Percentiles rank a stretch among this genome's conserved stretches.
These are phyloP conservation scores for Apotomis betuletana DNA, from an alignment of 2,888 invertebrate species.

Conservation along the genomic window DNA sequence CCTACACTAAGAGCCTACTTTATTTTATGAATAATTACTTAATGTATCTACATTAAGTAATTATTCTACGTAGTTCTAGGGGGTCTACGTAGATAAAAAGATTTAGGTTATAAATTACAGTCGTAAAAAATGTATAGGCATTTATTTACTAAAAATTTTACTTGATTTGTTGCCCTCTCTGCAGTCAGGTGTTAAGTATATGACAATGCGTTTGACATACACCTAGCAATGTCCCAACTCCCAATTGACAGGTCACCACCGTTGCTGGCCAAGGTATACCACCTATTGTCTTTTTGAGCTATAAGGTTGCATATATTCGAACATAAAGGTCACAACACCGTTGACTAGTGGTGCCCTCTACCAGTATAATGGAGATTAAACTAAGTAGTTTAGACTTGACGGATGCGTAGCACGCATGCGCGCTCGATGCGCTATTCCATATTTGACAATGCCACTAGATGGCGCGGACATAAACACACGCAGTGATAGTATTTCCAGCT, in stretches of 20 bases:
- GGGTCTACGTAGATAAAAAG: too few species aligned
- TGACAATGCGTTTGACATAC: too few species aligned
- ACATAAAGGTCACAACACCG: background rate
- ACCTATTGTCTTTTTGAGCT: background rate
- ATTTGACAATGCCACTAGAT: conserved; percentile 29
- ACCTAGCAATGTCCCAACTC: background rate
- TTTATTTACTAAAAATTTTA: too few species aligned
- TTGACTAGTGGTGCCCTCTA: conserved; percentile 36
- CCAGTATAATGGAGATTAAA: conserved; percentile 6
- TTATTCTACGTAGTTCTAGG: too few species aligned
- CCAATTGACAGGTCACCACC: background rate
- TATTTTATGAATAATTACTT: too few species aligned
- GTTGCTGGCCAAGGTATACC: background rate
- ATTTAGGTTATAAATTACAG: too few species aligned
- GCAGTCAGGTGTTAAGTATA: too few species aligned
- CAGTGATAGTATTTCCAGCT: background rate
- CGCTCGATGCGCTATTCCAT: conserved; percentile 10
- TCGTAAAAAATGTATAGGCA: too few species aligned
- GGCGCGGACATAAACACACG: conserved; percentile 16
- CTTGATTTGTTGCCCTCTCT: too few species aligned
- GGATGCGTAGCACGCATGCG: conserved; percentile 38
- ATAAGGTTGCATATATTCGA: too few species aligned
- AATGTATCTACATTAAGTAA: too few species aligned
- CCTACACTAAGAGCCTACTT: too few species aligned
- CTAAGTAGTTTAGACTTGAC: background rate